Evolutionary conservation across 2,113 vertebrate species (phyloP).

Genomic region (Cervus canadensis): DNA sequence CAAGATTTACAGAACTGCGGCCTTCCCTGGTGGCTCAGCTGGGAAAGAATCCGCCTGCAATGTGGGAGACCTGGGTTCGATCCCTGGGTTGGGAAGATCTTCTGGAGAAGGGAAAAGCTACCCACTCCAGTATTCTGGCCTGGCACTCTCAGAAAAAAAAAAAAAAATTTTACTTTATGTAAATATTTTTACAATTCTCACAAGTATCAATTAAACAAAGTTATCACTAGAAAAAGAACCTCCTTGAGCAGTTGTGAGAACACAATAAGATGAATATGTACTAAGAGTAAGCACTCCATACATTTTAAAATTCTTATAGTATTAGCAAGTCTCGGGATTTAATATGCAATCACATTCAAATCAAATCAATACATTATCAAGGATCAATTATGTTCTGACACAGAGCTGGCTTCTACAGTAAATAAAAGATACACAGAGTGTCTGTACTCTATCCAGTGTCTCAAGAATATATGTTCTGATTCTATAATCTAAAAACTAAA

Average conservation of each 20-base stretch:
- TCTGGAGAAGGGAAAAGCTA: not conserved
- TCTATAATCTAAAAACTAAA: constrained; percentile 12
- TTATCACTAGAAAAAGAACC: not conserved
- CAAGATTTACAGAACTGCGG: not conserved
- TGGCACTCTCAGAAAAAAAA: not conserved
- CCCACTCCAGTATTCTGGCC: not conserved
- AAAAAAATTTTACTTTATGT: not conserved
- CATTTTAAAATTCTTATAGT: not conserved
- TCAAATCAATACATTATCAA: constrained; percentile 39
- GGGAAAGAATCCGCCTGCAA: not conserved
- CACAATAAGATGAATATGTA: not conserved
- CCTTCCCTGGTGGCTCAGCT: not conserved
- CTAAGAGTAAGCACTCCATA: not conserved
- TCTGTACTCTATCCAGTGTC: not conserved
- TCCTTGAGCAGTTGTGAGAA: not conserved
- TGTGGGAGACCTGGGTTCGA: not conserved
- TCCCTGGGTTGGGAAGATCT: not conserved
- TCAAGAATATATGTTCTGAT: not conserved
- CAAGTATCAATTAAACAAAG: constrained; percentile 6
- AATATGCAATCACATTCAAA: constrained; percentile 34
- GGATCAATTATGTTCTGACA: not conserved
- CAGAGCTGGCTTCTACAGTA: constrained; percentile 18
- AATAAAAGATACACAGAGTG: not conserved
- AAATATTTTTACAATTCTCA: not conserved
- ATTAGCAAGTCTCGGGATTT: not conserved